A percentile compares a stretch with the other conserved stretches of the same genome.
Conservation (phyloP, 2,888 invertebrate species). For the Dolomedes plantarius region DNA sequence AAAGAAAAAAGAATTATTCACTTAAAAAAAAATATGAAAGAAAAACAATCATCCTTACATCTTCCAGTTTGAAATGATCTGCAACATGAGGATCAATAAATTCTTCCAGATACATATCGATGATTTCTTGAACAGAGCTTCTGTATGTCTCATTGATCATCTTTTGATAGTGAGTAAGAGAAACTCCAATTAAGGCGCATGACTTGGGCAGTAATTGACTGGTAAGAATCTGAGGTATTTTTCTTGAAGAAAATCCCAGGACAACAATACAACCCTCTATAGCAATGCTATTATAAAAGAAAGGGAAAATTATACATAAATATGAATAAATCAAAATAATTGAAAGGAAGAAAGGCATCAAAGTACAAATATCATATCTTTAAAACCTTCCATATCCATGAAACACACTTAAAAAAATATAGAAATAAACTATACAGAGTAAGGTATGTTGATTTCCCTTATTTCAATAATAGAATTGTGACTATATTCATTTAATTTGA, state of each 20-base stretch:
- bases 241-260: constrained; percentile 79
- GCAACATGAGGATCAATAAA: constrained; percentile 81
- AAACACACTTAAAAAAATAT: no score
- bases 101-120: constrained; percentile 81
- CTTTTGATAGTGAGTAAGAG: constrained; percentile 79
- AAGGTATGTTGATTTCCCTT: no score
- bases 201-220: constrained; percentile 78
- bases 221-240: constrained; percentile 78
- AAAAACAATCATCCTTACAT: constrained; percentile 75
- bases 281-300: constrained; percentile 78
- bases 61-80: constrained; percentile 79
- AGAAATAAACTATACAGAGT: no score
- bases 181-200: constrained; percentile 79
- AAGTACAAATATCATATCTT: no score
- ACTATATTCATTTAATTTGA: no score
- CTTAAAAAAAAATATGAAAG: no score
- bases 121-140: constrained; percentile 80
- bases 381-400: no score
- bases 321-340: no score
- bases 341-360: no score
- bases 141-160: constrained; percentile 80
- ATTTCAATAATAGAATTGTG: no score
- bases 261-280: constrained; percentile 80
- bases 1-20: no score
- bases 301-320: no score